Conservation (phyloP, 1,140 invertebrate species). For the Drosophila kanapiae region DNA sequence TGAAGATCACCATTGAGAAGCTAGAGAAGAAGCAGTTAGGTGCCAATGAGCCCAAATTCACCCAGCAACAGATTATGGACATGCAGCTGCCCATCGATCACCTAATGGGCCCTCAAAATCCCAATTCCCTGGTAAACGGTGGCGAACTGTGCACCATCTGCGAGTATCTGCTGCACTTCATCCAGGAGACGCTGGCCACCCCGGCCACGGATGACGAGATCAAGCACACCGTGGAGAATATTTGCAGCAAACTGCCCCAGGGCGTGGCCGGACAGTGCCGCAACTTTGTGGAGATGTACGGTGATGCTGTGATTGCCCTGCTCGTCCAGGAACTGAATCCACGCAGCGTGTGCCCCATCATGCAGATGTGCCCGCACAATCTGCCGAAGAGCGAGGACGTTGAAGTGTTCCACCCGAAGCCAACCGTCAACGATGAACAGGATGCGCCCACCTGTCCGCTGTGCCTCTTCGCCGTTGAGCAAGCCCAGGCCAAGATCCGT, state of each 20-base stretch:
- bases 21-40: constrained; percentile 58
- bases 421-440: constrained; percentile 41
- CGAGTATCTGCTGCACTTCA: constrained; percentile 92
- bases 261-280: constrained; percentile 89
- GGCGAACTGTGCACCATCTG: constrained; percentile 91
- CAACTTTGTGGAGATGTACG: constrained; percentile 91
- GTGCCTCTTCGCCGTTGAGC: constrained; percentile 92
- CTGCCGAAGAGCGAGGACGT: constrained; percentile 85
- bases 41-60: constrained; percentile 76
- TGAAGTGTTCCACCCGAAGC: constrained; percentile 86
- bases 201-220: constrained; percentile 89
- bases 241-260: constrained; percentile 89
- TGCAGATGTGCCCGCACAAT: constrained; percentile 86
- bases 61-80: constrained; percentile 62
- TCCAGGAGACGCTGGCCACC: constrained; percentile 90
- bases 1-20: constrained; percentile 77
- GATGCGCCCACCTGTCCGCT: constrained; percentile 90
- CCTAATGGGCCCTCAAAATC: constrained; percentile 86
- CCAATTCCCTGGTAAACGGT: constrained; percentile 85
- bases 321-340: constrained; percentile 94
- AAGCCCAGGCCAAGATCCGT: constrained; percentile 85
- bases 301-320: constrained; percentile 91
- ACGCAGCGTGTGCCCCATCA: constrained; percentile 86
- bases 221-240: constrained; percentile 88
- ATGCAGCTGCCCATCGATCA: constrained; percentile 89